These are phyloP conservation scores for Eupelmus urozonus DNA, from an alignment of 2,888 invertebrate genomes.

Conservation along the genomic window DNA sequence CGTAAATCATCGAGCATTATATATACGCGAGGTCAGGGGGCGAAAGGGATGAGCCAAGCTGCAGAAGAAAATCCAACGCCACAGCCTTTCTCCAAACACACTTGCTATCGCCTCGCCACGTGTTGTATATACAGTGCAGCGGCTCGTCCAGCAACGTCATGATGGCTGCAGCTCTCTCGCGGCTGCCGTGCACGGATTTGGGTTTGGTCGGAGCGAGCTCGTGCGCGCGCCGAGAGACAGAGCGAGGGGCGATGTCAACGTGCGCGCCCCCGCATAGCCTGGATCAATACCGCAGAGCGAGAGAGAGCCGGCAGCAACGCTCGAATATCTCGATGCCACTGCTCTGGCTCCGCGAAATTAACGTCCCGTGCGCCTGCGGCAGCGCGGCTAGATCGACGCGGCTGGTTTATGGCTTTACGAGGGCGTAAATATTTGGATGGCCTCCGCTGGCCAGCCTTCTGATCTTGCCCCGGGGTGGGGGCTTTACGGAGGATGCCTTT, in stretches of 20 bases:
- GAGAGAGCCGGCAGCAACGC: neutral
- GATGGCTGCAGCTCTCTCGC: neutral
- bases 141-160: neutral
- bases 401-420: slow-evolving; percentile 53
- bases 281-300: slow-evolving; percentile 75
- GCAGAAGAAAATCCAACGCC: no score
- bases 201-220: no score
- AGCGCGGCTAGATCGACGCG: slow-evolving; percentile 13
- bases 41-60: no score
- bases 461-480: no score
- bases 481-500: no score
- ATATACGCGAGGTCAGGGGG: no score
- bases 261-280: slow-evolving; percentile 61
- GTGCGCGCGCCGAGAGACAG: neutral
- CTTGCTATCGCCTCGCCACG: neutral
- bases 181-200: slow-evolving; percentile 30
- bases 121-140: neutral
- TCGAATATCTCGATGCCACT: neutral
- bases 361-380: neutral
- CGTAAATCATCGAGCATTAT: no score
- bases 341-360: slow-evolving; percentile 44
- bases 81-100: neutral
- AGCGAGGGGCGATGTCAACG: neutral
- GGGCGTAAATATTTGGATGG: slow-evolving; percentile 55
- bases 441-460: no score